Evolutionary conservation across 1,140 invertebrate genomes (phyloP).

Genomic region (Aradophagus sp.): DNA sequence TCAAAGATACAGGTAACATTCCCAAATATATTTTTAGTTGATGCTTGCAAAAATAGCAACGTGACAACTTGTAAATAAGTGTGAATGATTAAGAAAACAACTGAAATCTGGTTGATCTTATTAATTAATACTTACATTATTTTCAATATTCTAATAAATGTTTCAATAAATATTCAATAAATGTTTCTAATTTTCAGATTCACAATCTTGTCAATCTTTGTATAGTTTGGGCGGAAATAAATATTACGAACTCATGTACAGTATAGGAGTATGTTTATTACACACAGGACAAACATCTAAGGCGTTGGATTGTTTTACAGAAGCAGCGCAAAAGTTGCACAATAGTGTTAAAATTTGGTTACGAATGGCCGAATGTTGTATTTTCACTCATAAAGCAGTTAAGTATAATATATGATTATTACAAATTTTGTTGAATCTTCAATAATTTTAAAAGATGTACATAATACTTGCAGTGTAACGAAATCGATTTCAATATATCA

Average conservation of each 20-base stretch:
- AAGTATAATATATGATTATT: too few relatives aligned
- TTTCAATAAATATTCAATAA: too few relatives aligned
- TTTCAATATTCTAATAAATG: too few relatives aligned
- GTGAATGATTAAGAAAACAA: too few relatives aligned
- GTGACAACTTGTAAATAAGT: too few relatives aligned
- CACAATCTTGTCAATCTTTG: slow-evolving; percentile 75
- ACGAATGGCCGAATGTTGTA: slow-evolving; percentile 93
- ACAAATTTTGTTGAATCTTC: too few relatives aligned
- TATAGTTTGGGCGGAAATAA: slow-evolving; percentile 79
- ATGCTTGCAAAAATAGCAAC: too few relatives aligned
- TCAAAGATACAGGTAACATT: slow-evolving; percentile 70
- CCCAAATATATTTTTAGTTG: too few relatives aligned
- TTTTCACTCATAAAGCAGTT: slow-evolving; percentile 82
- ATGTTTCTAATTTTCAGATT: too few relatives aligned
- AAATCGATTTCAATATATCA: slow-evolving; percentile 79
- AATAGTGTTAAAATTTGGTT: slow-evolving; percentile 94
- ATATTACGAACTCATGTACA: slow-evolving; percentile 90
- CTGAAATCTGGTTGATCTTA: too few relatives aligned
- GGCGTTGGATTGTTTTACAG: slow-evolving; percentile 94
- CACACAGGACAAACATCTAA: slow-evolving; percentile 85
- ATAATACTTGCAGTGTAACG: slow-evolving; percentile 77
- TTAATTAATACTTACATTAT: too few relatives aligned
- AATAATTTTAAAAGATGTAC: too few relatives aligned
- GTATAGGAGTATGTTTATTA: slow-evolving; percentile 90
- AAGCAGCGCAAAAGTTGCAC: slow-evolving; percentile 88